A percentile compares a stretch with the other conserved stretches of the same genome.
Evolutionary conservation across 2,113 vertebrate genomes (phyloP).

Genomic region (Campylomormyrus tamandua): DNA sequence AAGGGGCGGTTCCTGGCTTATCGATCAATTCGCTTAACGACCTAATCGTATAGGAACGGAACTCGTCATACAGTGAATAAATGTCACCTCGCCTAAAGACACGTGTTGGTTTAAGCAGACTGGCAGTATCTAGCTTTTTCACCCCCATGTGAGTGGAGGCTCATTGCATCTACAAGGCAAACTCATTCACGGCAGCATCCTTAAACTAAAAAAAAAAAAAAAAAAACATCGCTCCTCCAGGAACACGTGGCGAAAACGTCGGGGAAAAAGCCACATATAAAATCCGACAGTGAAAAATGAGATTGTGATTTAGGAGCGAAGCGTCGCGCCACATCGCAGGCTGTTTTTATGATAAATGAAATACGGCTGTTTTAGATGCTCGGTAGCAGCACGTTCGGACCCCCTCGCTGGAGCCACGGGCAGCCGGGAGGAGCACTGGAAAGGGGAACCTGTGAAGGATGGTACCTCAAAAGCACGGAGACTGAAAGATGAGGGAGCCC

Average conservation of each 20-base stretch:
- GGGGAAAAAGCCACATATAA: constrained; percentile 1
- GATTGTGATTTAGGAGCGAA: constrained; percentile 11
- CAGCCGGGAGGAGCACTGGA: background rate
- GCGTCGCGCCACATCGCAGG: background rate
- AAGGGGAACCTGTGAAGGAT: background rate
- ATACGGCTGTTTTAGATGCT: background rate
- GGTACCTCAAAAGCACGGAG: background rate
- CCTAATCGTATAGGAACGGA: too few relatives aligned
- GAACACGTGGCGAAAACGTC: constrained; percentile 9
- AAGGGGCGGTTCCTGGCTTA: too few relatives aligned
- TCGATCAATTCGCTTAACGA: too few relatives aligned
- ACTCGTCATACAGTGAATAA: background rate
- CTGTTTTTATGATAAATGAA: constrained; percentile 1
- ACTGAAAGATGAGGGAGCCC: background rate
- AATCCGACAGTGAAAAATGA: constrained; percentile 6
- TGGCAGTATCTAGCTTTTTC: background rate
- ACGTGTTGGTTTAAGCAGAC: background rate
- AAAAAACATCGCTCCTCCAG: background rate
- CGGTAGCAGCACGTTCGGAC: background rate
- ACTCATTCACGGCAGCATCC: background rate
- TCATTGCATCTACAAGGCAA: background rate
- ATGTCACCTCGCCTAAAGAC: background rate
- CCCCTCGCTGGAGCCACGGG: background rate
- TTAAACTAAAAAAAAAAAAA: too few relatives aligned
- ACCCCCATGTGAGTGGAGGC: background rate